Conservation (phyloP, 2,797 vertebrate genomes). For the Pterois miles region DNA sequence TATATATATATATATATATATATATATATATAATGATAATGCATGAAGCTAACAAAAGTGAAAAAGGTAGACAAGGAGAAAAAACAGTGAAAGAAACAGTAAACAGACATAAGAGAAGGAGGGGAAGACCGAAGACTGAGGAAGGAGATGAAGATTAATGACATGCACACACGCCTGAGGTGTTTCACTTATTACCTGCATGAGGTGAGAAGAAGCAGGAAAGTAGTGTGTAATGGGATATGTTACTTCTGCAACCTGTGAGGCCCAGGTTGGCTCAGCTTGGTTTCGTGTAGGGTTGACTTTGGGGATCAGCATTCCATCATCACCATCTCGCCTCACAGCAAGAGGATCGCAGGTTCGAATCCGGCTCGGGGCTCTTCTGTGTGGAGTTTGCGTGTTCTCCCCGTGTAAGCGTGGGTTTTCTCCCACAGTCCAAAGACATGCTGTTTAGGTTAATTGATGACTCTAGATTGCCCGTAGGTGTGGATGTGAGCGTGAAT, state of each 20-base stretch:
- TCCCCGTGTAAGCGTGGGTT: too few relatives aligned
- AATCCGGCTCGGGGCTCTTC: too few relatives aligned
- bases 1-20: too few relatives aligned
- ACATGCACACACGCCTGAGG: not conserved
- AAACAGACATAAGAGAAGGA: not conserved
- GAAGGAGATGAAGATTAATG: not conserved
- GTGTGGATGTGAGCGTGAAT: too few relatives aligned
- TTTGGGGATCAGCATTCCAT: not conserved
- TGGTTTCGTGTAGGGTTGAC: not conserved
- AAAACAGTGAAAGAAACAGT: not conserved
- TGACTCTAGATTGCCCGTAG: too few relatives aligned
- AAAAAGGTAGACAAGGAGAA: not conserved
- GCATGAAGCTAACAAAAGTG: too few relatives aligned
- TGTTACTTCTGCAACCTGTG: not conserved
- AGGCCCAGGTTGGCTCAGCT: not conserved
- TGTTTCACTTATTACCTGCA: constrained; percentile 13
- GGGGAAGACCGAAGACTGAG: not conserved
- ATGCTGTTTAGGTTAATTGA: too few relatives aligned
- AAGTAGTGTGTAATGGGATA: not conserved
- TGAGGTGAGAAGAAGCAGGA: not conserved
- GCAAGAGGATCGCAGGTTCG: too few relatives aligned
- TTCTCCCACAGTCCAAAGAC: too few relatives aligned
- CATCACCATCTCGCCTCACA: too few relatives aligned
- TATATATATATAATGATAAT: too few relatives aligned
- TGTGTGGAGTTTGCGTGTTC: too few relatives aligned